A percentile compares a stretch with the other conserved stretches of the same genome.
phyloP scores from a whole-genome alignment of 1,140 invertebrate genomes.

The Tenebrio molitor region DNA sequence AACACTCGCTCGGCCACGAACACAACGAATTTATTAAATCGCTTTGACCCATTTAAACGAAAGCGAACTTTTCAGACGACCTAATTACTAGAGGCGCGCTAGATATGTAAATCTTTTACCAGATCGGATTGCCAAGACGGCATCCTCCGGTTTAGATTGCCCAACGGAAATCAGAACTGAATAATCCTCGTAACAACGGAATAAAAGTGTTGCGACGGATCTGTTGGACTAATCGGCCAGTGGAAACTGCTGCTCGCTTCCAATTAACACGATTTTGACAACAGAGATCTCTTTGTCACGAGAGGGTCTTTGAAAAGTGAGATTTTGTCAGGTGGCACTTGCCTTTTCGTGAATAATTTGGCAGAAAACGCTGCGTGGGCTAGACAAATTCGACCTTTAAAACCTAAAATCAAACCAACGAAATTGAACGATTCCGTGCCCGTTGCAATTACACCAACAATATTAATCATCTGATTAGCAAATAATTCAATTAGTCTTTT shows the following conservation, averaged over 20 bases:
- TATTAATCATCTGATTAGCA: slow-evolving; percentile 19
- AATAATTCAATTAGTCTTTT: slow-evolving; percentile 7
- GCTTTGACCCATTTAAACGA: slow-evolving; percentile 32
- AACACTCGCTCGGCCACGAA: slow-evolving; percentile 5
- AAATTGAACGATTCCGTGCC: neutral
- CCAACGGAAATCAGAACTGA: slow-evolving; percentile 32
- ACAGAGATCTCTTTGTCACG: too few species aligned
- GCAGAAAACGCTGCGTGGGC: too few species aligned
- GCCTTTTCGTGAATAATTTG: too few species aligned
- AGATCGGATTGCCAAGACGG: neutral
- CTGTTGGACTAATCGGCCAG: too few species aligned
- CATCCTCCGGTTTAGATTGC: slow-evolving; percentile 24
- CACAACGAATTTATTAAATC: slow-evolving; percentile 31
- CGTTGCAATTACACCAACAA: neutral
- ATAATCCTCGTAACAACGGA: slow-evolving; percentile 9
- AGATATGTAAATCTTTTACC: slow-evolving; percentile 39
- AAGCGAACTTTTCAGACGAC: slow-evolving; percentile 26
- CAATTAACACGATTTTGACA: too few species aligned
- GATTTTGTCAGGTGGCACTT: too few species aligned
- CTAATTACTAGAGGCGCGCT: slow-evolving; percentile 15
- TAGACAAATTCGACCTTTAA: neutral
- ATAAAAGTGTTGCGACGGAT: slow-evolving; percentile 3
- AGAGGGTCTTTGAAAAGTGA: too few species aligned
- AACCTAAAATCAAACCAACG: slow-evolving; percentile 10
- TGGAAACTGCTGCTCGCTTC: too few species aligned